Base-by-base conservation (phyloP, 2,888 invertebrate species). In the Eurytoma californica region DNA sequence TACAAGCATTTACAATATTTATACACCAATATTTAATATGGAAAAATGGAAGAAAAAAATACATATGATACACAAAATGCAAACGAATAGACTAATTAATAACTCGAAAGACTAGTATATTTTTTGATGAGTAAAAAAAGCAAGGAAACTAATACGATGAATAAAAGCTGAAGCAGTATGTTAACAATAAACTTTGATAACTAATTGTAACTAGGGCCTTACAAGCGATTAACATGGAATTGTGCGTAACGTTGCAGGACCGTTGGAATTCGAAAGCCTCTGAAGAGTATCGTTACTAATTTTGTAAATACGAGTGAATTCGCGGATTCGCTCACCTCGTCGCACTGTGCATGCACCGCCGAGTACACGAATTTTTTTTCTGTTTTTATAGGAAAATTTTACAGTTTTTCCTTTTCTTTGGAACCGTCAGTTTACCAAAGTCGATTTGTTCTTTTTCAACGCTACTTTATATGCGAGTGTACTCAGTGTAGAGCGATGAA, bases 41-140 rank as follows among this genome's bases (percentile, higher is more conserved):
- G 30, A 73, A 39, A 63, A 63, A 47, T 39, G 39, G n/a, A 63
- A 47, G 39, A 39, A 30, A 18, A 63, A 47, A 63, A 39, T 66
- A 28, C 12, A 57, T 14, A 57, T 39, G 39, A 39, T 39, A 76
- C 39, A 65, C 47, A 39, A 65, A 73, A 73, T 72, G 73, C 30
- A 66, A 76, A 76, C 69, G 68, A 81, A 79, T 76, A 79, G 79
- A 82, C 76, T 81, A 82, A 65, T 39, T 65, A 55, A 63, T 72
- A 79, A 81, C 72, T 77, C 58, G 55, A 80, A 83, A 82, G 81
- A 83, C 81, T 85, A 79, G 79, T 85, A 85, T 86, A 86, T 85
- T 85, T 86, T 85, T 83, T 83, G 83, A 83, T 76, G 83, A 77
- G 82, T 69, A 61, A 14, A 53, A 77, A 67, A 60, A 55, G 75